phyloP scores from a whole-genome alignment of 2,888 invertebrate genomes.

The Timema cristinae region DNA sequence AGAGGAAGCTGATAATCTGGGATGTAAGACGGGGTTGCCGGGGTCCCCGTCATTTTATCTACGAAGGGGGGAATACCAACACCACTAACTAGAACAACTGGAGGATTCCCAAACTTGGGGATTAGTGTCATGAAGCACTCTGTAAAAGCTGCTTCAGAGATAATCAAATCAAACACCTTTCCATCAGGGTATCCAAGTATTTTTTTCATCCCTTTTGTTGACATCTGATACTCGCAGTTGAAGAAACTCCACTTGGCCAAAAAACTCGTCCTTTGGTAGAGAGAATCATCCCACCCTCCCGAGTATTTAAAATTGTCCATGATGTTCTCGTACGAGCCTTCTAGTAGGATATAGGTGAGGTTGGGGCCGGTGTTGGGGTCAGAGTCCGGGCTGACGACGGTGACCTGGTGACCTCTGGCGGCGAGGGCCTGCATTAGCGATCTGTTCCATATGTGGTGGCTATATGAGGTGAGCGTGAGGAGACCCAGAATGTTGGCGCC shows the following conservation, averaged over 20 bases:
- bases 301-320: slow-evolving; percentile 4
- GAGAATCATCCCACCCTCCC: slow-evolving; percentile 32
- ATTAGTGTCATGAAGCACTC: slow-evolving; percentile 33
- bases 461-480: slow-evolving; percentile 14
- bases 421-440: slow-evolving; percentile 13
- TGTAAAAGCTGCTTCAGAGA: slow-evolving; percentile 3
- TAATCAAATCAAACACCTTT: slow-evolving; percentile 18
- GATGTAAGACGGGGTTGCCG: slow-evolving; percentile 37
- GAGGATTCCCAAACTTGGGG: slow-evolving; percentile 38
- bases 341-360: slow-evolving; percentile 17
- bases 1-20: slow-evolving; percentile 35
- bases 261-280: background rate
- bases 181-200: slow-evolving; percentile 9
- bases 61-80: slow-evolving; percentile 33
- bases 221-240: background rate
- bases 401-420: slow-evolving; percentile 21
- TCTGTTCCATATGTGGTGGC: slow-evolving; percentile 21
- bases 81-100: slow-evolving; percentile 35
- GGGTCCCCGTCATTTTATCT: slow-evolving; percentile 36
- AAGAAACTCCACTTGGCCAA: background rate
- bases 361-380: slow-evolving; percentile 12
- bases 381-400: slow-evolving; percentile 20
- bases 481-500: slow-evolving; percentile 20
- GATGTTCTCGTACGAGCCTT: slow-evolving; percentile 12
- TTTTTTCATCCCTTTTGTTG: background rate